phyloP scores from a whole-genome alignment of 2,113 vertebrate genomes.

The Isurus oxyrinchus region DNA sequence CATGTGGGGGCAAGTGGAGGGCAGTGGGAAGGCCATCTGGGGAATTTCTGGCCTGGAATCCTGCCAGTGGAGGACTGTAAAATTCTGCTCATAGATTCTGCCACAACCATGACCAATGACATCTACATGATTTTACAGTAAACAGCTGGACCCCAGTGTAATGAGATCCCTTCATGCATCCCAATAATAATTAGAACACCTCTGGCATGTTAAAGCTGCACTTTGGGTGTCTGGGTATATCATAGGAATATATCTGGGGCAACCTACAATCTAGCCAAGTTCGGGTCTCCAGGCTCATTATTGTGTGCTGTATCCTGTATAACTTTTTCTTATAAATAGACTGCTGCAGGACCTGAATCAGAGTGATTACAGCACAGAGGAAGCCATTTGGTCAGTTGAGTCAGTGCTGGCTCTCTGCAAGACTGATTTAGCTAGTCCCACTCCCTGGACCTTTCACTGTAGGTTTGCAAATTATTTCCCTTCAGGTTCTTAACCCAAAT shows the following conservation, averaged over 20 bases:
- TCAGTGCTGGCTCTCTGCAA: no score
- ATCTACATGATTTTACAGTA: background rate
- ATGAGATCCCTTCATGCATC: background rate
- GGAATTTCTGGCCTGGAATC: no score
- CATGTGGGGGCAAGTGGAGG: no score
- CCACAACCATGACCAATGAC: background rate
- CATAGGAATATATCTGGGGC: background rate
- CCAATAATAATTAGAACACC: background rate
- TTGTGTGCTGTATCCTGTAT: background rate
- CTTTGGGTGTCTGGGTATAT: background rate
- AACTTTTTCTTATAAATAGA: background rate
- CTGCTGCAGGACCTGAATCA: background rate
- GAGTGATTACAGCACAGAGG: no score
- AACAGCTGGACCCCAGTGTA: background rate
- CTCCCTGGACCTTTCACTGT: no score
- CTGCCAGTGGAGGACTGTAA: no score
- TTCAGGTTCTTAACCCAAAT: no score
- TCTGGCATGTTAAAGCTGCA: background rate
- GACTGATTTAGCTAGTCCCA: no score
- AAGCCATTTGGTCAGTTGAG: no score
- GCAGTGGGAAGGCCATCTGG: no score
- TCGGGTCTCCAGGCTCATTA: background rate
- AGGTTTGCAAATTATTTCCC: no score
- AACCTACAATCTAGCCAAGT: background rate
- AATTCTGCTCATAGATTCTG: no score